Conservation (phyloP, 1,140 invertebrate genomes). For the Oryzaephilus surinamensis region DNA sequence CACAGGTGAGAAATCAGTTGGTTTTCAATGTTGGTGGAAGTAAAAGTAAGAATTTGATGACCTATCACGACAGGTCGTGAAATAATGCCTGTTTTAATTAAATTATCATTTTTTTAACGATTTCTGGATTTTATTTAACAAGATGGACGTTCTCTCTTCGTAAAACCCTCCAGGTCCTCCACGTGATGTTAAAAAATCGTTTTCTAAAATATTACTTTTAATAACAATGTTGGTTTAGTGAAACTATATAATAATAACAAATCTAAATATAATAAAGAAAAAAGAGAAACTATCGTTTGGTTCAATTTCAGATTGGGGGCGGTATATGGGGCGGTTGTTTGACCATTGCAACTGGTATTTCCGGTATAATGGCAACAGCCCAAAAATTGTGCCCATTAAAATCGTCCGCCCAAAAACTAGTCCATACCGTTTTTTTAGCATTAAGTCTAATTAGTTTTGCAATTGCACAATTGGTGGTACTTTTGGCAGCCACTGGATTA, state of each 20-base stretch:
- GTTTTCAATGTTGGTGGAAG: neutral
- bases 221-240: too few species aligned
- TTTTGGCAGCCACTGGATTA: constrained; percentile 46
- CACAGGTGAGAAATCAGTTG: constrained; percentile 32
- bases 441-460: constrained; percentile 45
- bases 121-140: too few species aligned
- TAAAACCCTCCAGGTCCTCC: too few species aligned
- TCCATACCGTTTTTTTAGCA: constrained; percentile 47
- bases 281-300: too few species aligned
- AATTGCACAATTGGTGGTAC: constrained; percentile 46
- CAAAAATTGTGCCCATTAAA: constrained; percentile 44
- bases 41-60: neutral
- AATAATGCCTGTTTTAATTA: too few species aligned
- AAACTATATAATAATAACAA: too few species aligned
- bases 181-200: too few species aligned
- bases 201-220: too few species aligned
- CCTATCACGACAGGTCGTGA: neutral
- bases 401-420: constrained; percentile 33
- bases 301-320: constrained; percentile 40
- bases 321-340: constrained; percentile 51
- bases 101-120: too few species aligned
- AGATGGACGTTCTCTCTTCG: too few species aligned
- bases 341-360: constrained; percentile 43
- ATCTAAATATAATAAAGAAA: too few species aligned
- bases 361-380: constrained; percentile 45